Conservation (phyloP, 2,888 invertebrate species). For the Caenorhabditis angaria region DNA sequence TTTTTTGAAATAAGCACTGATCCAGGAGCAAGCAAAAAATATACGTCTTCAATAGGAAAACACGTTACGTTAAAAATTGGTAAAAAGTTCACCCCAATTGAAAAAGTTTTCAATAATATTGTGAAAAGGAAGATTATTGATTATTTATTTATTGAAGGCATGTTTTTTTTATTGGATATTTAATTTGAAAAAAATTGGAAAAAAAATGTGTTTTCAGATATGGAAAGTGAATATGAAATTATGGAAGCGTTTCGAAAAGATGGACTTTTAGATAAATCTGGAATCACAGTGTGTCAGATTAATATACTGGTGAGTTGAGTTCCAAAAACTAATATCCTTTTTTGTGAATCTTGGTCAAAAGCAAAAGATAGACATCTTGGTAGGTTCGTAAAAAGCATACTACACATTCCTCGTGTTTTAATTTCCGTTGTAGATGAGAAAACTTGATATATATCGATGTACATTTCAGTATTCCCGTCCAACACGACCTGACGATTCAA, state of each 20-base stretch:
- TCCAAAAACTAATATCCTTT: slow-evolving; percentile 19
- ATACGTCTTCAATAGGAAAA: background rate
- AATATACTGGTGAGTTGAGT: slow-evolving; percentile 23
- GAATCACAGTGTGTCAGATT: slow-evolving; percentile 36
- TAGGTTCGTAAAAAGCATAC: slow-evolving; percentile 11
- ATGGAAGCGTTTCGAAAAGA: slow-evolving; percentile 28
- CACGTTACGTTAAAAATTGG: background rate
- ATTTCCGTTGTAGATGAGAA: too few relatives aligned
- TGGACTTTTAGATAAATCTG: slow-evolving; percentile 29
- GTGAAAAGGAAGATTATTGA: slow-evolving; percentile 28
- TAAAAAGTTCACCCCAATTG: slow-evolving; percentile 26
- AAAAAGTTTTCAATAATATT: slow-evolving; percentile 31
- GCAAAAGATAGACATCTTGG: slow-evolving; percentile 21
- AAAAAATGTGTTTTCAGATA: background rate
- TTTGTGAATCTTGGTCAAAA: slow-evolving; percentile 20
- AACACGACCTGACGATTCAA: background rate
- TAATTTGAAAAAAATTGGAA: background rate
- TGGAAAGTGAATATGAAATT: slow-evolving; percentile 35
- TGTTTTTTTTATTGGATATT: too few relatives aligned
- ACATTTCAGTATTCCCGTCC: slow-evolving; percentile 2
- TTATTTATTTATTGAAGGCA: slow-evolving; percentile 33
- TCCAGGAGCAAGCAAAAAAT: background rate
- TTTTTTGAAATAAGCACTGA: slow-evolving; percentile 12
- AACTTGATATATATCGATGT: too few relatives aligned
- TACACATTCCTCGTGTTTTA: background rate